Evolutionary conservation across 2,888 invertebrate species (phyloP).

Genomic region (Caenorhabditis sp.): DNA sequence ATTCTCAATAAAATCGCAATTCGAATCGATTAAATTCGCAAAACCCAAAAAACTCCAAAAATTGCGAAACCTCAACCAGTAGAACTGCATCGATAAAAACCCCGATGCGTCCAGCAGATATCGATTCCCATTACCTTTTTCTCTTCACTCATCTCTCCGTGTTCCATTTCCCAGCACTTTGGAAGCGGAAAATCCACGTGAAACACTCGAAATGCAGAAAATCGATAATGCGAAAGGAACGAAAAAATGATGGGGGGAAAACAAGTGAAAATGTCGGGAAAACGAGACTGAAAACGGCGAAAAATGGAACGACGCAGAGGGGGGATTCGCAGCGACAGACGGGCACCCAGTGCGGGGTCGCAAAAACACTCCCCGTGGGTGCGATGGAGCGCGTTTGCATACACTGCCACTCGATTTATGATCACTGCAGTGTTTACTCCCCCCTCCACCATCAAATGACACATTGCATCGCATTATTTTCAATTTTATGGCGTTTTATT

Average conservation of each 20-base stretch:
- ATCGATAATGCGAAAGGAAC: too few relatives aligned
- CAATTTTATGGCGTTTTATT: too few relatives aligned
- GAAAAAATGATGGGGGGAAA: neutral
- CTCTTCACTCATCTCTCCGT: too few relatives aligned
- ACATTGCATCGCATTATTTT: too few relatives aligned
- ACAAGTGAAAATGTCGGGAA: neutral
- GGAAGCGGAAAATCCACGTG: too few relatives aligned
- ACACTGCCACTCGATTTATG: neutral
- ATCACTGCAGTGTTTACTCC: neutral
- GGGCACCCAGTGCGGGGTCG: neutral
- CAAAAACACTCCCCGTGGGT: conserved; percentile 7
- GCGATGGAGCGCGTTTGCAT: conserved; percentile 9
- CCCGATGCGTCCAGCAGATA: neutral
- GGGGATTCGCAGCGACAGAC: neutral
- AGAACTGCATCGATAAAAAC: too few relatives aligned
- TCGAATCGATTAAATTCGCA: too few relatives aligned
- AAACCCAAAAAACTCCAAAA: neutral
- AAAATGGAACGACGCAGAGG: neutral
- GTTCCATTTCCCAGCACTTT: too few relatives aligned
- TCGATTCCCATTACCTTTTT: neutral
- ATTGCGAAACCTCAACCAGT: neutral
- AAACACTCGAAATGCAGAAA: neutral
- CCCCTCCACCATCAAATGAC: too few relatives aligned
- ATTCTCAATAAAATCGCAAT: too few relatives aligned
- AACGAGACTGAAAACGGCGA: neutral